Base-by-base conservation (phyloP, 2,888 invertebrate genomes). In the Yponomeuta cagnagella region DNA sequence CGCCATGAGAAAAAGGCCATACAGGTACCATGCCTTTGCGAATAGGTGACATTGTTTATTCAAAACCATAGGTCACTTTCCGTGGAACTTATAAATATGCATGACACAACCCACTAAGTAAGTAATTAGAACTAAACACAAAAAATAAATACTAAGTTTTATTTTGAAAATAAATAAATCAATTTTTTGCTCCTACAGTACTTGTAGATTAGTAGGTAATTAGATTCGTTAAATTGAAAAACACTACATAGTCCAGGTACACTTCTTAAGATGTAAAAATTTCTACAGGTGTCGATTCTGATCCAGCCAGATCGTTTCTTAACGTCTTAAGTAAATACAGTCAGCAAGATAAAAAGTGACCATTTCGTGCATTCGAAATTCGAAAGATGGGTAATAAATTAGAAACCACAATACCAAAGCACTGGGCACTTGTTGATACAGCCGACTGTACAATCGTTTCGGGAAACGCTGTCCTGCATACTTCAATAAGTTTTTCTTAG, bases 241-340 rank as follows among this genome's bases (percentile, higher is more conserved):
- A 58, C 6, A 43, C 43, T 43, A 43, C 43, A 43, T 8, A 43
- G 43, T 8, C 43, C 4, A 43, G 5, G 5, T 43, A 43, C 8
- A 8, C 2, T 65, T 52, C 69, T 52, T n/a, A 65, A 12, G n/a
- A 23, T n/a, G 30, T 68, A 48, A 10, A 68, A 68, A 48, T 31
- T 10, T 10, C 10, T 52, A 52, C 15, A 67, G 15, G 2, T 63
- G 37, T 58, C 52, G 48, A 69, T 69, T 71, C 71, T 71, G 71
- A 74, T 72, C 82, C 82, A 81, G 84, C 80, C 84, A 85, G 82
- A 83, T 71, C 73, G 52, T 73, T 72, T 71, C 68, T 75, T 75
- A 78, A 69, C 23, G 67, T 64, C 69, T 71, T 70, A 75, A 66
- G 8, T 43, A 43, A 73, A 73, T 72, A 68, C 74, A 74, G 76